Evolutionary conservation across 92 coral and sea anemone genomes (phyloP), one percentile per base, ranked within the genome.

Genomic region (Actinostola sp.): DNA sequence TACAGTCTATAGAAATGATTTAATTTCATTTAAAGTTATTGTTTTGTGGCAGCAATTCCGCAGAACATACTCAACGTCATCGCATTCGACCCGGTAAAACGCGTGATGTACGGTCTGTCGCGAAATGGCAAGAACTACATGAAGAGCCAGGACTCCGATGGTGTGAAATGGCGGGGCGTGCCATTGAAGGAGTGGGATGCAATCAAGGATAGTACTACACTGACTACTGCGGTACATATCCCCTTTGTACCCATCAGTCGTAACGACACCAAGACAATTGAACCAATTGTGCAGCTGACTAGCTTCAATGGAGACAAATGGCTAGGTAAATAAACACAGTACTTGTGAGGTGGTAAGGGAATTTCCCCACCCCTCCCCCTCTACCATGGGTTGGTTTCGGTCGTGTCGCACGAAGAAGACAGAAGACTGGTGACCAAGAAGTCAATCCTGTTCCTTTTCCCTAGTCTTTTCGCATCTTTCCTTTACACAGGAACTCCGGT

Each of bases 191-290:
- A 55, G 0, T 71, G 77, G 77, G 23, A 19, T 3, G 16, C 25
- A 1, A 43, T 57, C 0, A 35, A 45, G 30, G 56, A 55, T 35
- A 34, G 49, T 9, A 16, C 48, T 9, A 30, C 41, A n/a, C 52
- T 71, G 32, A 29, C 13, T 24, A 71, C 56, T 35, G 77, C 67
- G 0, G 54, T 16, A 41, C 64, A 71, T 24, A 36, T 71, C 29
- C 77, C 77, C 28, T 71, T 57, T 55, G 67, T 71, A 55, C 77
- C 77, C 19, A 42, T 71, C 14, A 68, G 74, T 28, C 74, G 62
- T 20, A 68, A 21, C 19, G 62, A 20, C 8, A 52, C 50, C 10
- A 41, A 38, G 31, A 39, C 23, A 5, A 30, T 71, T 71, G 77
- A 71, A 16, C 77, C 77, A 15, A 31, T 57, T 13, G 67, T 71